Evolutionary conservation across 2,113 vertebrate genomes (phyloP).

Genomic region (Ceyx melanurus): DNA sequence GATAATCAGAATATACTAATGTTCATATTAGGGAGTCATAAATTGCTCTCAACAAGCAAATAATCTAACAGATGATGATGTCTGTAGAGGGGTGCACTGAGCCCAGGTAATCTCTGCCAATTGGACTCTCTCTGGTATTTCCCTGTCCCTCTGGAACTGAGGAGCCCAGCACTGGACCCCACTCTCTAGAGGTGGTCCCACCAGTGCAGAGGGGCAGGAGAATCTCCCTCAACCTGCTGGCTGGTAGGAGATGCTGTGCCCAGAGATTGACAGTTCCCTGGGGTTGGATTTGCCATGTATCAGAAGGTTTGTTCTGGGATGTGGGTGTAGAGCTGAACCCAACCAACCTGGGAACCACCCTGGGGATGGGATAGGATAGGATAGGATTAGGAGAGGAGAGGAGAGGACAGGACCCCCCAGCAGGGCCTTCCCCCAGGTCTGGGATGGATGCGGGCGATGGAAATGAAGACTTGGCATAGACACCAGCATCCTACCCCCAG

Average conservation of each 20-base stretch:
- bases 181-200: too few species aligned
- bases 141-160: too few species aligned
- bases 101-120: neutral
- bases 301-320: neutral
- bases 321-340: neutral
- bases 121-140: too few species aligned
- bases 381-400: too few species aligned
- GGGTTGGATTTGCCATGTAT: fast-evolving
- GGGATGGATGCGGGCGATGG: neutral
- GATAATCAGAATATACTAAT: neutral
- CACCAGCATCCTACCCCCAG: fast-evolving
- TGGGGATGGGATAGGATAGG: too few species aligned
- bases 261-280: neutral
- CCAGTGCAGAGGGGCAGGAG: too few species aligned
- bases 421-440: neutral
- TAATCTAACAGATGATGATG: neutral
- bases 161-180: too few species aligned
- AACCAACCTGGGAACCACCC: fast-evolving
- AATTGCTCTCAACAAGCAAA: neutral
- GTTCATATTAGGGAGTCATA: neutral
- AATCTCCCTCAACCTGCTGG: too few species aligned
- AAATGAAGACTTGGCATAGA: neutral
- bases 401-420: neutral
- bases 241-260: neutral
- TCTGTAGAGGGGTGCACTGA: neutral